Evolutionary conservation across 2,888 invertebrate species (phyloP).

Genomic region (Agrypnus murinus): DNA sequence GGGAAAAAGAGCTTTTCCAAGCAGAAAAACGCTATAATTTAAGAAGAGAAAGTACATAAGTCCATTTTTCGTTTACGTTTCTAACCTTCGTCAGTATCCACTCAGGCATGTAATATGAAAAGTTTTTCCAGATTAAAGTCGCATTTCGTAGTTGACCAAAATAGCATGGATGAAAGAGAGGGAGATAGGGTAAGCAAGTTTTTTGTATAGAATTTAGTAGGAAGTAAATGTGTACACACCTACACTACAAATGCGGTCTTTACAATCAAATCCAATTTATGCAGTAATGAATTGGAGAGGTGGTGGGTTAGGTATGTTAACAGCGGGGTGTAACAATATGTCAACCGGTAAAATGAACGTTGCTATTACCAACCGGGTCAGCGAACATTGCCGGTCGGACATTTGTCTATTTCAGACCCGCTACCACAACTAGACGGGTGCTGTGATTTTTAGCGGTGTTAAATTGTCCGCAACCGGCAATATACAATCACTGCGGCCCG

Average conservation of each 20-base stretch:
- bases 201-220: too few species aligned
- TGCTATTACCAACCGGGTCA: slow-evolving; percentile 55
- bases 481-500: slow-evolving; percentile 54
- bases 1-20: too few species aligned
- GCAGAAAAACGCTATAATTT: slow-evolving; percentile 1
- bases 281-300: slow-evolving; percentile 48
- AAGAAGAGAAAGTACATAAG: slow-evolving; percentile 18
- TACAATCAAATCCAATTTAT: slow-evolving; percentile 50
- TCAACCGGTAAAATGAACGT: slow-evolving; percentile 53
- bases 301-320: slow-evolving; percentile 49
- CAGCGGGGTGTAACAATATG: slow-evolving; percentile 54
- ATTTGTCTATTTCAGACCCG: slow-evolving; percentile 59
- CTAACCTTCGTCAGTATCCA: slow-evolving; percentile 38
- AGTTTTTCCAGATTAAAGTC: slow-evolving; percentile 39
- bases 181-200: not conserved
- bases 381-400: slow-evolving; percentile 57
- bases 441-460: slow-evolving; percentile 58
- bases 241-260: slow-evolving; percentile 25
- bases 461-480: slow-evolving; percentile 58
- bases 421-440: slow-evolving; percentile 54
- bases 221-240: too few species aligned
- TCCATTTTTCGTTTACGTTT: slow-evolving; percentile 4
- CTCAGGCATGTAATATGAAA: slow-evolving; percentile 34
- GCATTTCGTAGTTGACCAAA: slow-evolving; percentile 9
- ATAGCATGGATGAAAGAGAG: not conserved